Evolutionary conservation across 2,888 invertebrate genomes (phyloP).

Genomic region (Amiota communis): DNA sequence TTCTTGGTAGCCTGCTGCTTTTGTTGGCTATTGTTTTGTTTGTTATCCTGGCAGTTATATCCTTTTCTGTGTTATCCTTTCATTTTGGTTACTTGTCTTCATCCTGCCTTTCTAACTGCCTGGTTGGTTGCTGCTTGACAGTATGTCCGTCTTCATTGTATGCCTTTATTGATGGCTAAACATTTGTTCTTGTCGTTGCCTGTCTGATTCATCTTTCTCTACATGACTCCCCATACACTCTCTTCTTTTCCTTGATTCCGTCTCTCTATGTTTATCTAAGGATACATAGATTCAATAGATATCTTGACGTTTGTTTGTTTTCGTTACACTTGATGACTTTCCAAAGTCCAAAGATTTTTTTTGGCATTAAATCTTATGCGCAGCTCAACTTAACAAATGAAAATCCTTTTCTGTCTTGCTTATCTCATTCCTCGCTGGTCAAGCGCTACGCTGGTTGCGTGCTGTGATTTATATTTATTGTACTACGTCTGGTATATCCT

Average conservation of each 20-base stretch:
- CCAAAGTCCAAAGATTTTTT: conserved; percentile 47
- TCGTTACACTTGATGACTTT: conserved; percentile 56
- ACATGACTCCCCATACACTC: conserved; percentile 11
- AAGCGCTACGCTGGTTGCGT: neutral
- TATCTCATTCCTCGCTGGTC: neutral
- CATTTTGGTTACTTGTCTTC: neutral
- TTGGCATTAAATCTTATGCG: conserved; percentile 52
- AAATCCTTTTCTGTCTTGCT: neutral
- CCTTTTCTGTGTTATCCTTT: conserved; percentile 27
- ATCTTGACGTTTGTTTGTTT: conserved; percentile 39
- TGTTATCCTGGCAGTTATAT: conserved; percentile 25
- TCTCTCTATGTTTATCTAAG: too few species aligned
- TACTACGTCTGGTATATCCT: too few species aligned
- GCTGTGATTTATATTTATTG: conserved; percentile 26
- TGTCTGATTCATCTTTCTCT: neutral
- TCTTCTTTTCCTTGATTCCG: neutral
- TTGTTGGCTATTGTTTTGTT: conserved; percentile 3
- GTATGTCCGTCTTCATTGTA: neutral
- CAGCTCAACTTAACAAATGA: neutral
- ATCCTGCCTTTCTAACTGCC: neutral
- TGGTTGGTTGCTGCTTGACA: neutral
- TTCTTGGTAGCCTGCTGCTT: neutral
- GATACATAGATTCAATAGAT: neutral
- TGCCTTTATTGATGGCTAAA: conserved; percentile 30
- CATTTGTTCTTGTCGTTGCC: conserved; percentile 25